Percentiles rank a stretch among this genome's conserved stretches.
These are phyloP conservation scores for Microhierax caerulescens DNA, from an alignment of 2,797 vertebrate genomes.

Conservation along the genomic window DNA sequence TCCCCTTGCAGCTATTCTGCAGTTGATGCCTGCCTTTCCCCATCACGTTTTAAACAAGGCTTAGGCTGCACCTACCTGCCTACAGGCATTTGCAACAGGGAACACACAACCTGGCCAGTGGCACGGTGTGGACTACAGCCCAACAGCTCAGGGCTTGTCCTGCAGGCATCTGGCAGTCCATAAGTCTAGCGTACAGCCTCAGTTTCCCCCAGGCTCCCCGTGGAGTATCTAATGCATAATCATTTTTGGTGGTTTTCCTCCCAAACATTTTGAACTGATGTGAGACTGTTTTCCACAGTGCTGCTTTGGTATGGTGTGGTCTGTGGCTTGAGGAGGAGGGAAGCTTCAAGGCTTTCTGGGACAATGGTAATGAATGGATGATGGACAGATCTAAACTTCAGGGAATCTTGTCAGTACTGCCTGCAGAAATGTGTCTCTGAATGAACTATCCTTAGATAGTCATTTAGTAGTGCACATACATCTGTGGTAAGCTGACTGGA, in stretches of 20 bases:
- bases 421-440: neutral
- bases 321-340: neutral
- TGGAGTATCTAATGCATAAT: neutral
- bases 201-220: neutral
- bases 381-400: neutral
- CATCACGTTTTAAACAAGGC: neutral
- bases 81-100: neutral
- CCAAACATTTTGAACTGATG: neutral
- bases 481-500: neutral
- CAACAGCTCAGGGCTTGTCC: neutral
- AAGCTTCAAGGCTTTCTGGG: neutral
- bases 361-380: neutral
- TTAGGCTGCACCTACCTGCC: neutral
- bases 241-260: neutral
- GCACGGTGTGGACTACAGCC: fast-evolving
- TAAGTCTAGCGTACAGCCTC: neutral
- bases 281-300: neutral
- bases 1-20: neutral
- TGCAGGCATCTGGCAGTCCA: neutral
- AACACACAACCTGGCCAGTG: neutral
- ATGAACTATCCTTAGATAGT: neutral
- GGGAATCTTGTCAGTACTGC: neutral
- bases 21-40: neutral
- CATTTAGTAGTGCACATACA: neutral
- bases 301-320: neutral